Evolutionary conservation across 2,888 invertebrate genomes (phyloP), one percentile per base, ranked within the genome.

Genomic region (Rotaria macrura): DNA sequence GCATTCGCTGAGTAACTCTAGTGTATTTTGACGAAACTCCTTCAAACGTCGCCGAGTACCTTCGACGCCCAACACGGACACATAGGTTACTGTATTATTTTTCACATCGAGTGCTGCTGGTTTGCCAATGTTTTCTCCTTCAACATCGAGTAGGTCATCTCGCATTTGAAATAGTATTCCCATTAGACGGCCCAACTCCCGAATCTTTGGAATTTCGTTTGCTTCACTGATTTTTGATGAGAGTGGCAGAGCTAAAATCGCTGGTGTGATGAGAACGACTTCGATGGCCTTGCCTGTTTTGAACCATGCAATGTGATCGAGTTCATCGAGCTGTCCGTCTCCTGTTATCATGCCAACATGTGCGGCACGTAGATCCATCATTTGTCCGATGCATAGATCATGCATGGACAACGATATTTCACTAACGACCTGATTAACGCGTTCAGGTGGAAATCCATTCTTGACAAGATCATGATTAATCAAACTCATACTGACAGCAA

Each of bases 381-480:
- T 79, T 79, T 79, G 79, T 43, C 79, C 79, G 43, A 79, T n/a
- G n/a, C 79, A 79, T 79, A 79, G 14, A 43, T 43, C 79, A 79
- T 79, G 79, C 79, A 79, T 79, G 25, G 79, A 79, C 14, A 43
- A 4, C 10, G 79, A 79, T 79, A 79, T 79, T 79, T 79, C 79
- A 79, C n/a, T 79, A 43, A 79, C n/a, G n/a, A 79, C 79, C 10
- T n/a, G 79, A 79, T 79, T 79, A 43, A 79, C 79, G n/a, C 43
- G 40, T 43, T 79, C 79, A 43, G 79, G 25, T 43, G 79, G 5
- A 79, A 79, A 79, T 23, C 79, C 79, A 79, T 79, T 79, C 43
- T 43, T 79, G n/a, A 79, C 79, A 25, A 79, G n/a, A 79, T 79
- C 79, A 79, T 79, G 79, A 79, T 79, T 79, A n/a, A 79, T n/a